Evolutionary conservation across 2,888 invertebrate species (phyloP).

Genomic region (Hymenopus coronatus): DNA sequence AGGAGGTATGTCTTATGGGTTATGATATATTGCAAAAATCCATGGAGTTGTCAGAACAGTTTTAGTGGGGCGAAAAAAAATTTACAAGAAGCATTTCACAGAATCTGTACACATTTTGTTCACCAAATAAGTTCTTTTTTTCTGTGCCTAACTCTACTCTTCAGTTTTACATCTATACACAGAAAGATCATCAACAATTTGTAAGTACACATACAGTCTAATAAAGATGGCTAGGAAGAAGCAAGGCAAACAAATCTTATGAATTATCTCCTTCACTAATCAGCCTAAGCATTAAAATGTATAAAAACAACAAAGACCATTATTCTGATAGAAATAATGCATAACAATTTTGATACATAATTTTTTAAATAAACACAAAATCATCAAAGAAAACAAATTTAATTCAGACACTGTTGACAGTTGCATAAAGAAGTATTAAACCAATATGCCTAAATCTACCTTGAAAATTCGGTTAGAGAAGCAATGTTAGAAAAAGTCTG

Average conservation of each 20-base stretch:
- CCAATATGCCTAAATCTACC: too few species aligned
- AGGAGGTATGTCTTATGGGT: too few species aligned
- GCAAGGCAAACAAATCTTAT: neutral
- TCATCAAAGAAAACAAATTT: too few species aligned
- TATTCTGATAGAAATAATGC: neutral
- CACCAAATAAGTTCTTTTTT: neutral
- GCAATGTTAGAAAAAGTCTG: too few species aligned
- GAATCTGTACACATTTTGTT: neutral
- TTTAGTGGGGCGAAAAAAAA: neutral
- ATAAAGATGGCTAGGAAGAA: neutral
- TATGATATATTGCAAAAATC: neutral
- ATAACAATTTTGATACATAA: neutral
- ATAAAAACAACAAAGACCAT: neutral
- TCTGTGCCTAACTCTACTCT: neutral
- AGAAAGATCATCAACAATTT: neutral
- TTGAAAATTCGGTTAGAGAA: too few species aligned
- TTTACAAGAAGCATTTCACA: neutral
- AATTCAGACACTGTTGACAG: too few species aligned
- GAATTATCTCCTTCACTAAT: neutral
- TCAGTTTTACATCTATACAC: neutral
- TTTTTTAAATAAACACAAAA: neutral
- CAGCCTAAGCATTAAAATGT: neutral
- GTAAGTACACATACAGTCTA: neutral
- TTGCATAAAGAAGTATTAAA: too few species aligned
- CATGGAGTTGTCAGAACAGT: neutral